These are phyloP conservation scores for Halcyon senegalensis DNA, from an alignment of 2,113 vertebrate species.

Conservation along the genomic window DNA sequence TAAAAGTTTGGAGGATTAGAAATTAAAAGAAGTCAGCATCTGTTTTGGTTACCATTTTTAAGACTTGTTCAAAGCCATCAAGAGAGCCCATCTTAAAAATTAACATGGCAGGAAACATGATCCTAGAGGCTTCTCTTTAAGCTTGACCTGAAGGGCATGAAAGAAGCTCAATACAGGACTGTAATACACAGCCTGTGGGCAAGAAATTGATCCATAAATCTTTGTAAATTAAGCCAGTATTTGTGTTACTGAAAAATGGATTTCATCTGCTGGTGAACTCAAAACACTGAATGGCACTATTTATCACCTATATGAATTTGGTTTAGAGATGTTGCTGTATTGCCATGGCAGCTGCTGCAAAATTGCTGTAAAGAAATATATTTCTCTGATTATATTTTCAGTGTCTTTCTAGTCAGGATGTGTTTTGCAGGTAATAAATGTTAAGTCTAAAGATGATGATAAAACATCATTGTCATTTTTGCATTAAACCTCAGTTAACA, in stretches of 20 bases:
- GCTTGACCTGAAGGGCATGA: not conserved
- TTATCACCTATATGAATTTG: not conserved
- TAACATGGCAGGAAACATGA: not conserved
- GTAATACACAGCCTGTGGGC: not conserved
- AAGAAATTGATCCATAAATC: conserved; percentile 52
- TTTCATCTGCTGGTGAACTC: conserved; percentile 13
- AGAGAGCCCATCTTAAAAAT: not conserved
- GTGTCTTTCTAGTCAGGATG: not conserved
- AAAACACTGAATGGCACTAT: not conserved
- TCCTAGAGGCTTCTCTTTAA: not conserved
- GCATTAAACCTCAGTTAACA: not conserved
- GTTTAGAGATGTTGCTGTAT: not conserved
- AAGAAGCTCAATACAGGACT: not conserved
- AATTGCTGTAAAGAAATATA: not conserved
- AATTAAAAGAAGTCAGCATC: not conserved
- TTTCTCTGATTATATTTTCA: not conserved
- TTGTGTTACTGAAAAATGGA: conserved; percentile 18
- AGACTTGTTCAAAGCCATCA: not conserved
- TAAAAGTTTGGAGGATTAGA: not conserved
- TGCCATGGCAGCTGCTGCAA: not conserved
- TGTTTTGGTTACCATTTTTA: not conserved
- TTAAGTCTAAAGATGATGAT: not conserved
- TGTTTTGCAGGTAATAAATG: not conserved
- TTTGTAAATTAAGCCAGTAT: conserved; percentile 14
- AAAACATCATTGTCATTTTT: not conserved